Evolutionary conservation across 2,888 invertebrate species (phyloP).

Genomic region (Epiblema foenella): DNA sequence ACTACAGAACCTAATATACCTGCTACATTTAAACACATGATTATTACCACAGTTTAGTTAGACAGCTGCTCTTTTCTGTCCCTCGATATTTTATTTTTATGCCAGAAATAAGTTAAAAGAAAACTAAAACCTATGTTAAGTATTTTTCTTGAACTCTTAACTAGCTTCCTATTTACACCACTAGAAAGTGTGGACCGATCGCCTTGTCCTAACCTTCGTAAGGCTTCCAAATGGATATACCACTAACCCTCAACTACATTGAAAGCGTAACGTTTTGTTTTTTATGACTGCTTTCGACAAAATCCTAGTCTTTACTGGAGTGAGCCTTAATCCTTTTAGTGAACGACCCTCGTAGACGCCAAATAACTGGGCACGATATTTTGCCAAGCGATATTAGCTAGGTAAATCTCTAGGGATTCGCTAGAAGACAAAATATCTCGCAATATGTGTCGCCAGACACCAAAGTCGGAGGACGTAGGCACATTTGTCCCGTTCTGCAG

Average conservation of each 20-base stretch:
- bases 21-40: too few relatives aligned
- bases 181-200: background rate
- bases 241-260: background rate
- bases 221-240: conserved; percentile 14
- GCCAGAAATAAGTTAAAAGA: background rate
- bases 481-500: too few relatives aligned
- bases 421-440: too few relatives aligned
- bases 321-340: conserved; percentile 24
- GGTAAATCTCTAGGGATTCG: background rate
- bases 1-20: too few relatives aligned
- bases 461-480: too few relatives aligned
- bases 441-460: too few relatives aligned
- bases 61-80: background rate
- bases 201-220: conserved; percentile 1
- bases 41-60: too few relatives aligned
- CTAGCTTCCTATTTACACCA: background rate
- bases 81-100: too few relatives aligned
- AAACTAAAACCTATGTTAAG: background rate
- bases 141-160: background rate
- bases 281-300: conserved; percentile 15
- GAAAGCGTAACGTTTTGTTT: conserved; percentile 1
- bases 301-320: conserved; percentile 9
- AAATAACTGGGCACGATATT: background rate
- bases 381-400: background rate
- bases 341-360: background rate